Conservation (phyloP, 2,888 invertebrate genomes). For the Julus scandinavius region DNA sequence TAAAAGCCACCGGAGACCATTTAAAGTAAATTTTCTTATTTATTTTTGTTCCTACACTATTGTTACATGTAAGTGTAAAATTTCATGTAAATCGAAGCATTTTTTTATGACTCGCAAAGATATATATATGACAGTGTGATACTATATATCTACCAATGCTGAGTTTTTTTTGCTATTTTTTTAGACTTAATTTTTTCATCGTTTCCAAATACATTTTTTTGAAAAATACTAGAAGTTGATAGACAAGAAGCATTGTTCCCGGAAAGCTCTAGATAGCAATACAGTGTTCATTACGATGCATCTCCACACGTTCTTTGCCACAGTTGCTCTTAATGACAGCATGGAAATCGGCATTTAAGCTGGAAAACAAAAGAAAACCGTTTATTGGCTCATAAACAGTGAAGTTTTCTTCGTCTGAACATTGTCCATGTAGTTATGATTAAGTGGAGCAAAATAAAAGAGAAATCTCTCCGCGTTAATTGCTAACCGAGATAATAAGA, state of each 20-base stretch:
- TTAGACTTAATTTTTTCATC: no score
- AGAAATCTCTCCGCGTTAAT: slow-evolving; percentile 33
- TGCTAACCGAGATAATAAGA: slow-evolving; percentile 33
- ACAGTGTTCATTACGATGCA: slow-evolving; percentile 2
- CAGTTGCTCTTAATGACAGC: slow-evolving; percentile 9
- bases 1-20: no score
- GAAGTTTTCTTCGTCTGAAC: slow-evolving; percentile 14
- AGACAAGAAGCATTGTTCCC: neutral
- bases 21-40: no score
- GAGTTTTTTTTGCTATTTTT: no score
- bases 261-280: no score
- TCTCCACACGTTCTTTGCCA: neutral
- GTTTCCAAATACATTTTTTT: neutral
- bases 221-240: neutral
- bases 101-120: no score
- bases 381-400: slow-evolving; percentile 33
- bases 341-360: slow-evolving; percentile 19
- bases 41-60: no score
- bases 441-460: slow-evolving; percentile 33
- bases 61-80: no score
- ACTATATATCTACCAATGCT: no score
- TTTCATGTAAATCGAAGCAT: no score
- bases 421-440: slow-evolving; percentile 13
- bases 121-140: no score
- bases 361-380: slow-evolving; percentile 19